Conservation (phyloP, 2,797 vertebrate species). For the Phrynocephalus forsythii region DNA sequence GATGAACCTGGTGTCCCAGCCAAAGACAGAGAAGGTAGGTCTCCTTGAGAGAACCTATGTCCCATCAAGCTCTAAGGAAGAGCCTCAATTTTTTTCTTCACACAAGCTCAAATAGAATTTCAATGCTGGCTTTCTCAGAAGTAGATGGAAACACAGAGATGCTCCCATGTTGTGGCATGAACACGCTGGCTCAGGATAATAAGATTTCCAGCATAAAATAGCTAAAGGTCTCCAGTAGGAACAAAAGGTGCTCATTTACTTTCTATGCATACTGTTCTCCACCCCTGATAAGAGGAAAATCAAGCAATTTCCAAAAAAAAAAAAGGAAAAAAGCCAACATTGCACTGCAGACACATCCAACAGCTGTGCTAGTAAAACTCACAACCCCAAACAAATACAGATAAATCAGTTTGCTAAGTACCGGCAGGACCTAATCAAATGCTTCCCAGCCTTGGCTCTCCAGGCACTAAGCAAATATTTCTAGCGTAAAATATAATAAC, state of each 20-base stretch:
- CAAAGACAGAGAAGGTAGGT: too few species aligned
- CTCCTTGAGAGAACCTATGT: too few species aligned
- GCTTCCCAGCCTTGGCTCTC: conserved; percentile 36
- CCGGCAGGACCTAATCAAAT: conserved; percentile 20
- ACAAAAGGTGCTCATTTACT: not conserved
- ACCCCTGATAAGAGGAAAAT: not conserved
- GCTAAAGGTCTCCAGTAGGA: not conserved
- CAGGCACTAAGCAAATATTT: conserved; percentile 22
- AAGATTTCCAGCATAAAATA: not conserved
- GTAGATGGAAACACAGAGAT: not conserved
- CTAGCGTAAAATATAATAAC: conserved; percentile 3
- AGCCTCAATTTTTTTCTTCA: too few species aligned
- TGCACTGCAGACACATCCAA: conserved; percentile 2
- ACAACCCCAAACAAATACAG: conserved; percentile 4
- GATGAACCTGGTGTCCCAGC: too few species aligned
- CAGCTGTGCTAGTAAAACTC: conserved; percentile 32
- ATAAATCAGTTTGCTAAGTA: conserved; percentile 40
- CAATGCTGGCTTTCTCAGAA: too few species aligned
- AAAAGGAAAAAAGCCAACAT: not conserved
- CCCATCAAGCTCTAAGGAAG: too few species aligned
- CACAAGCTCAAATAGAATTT: too few species aligned
- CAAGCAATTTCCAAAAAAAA: not conserved
- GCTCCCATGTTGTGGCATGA: not conserved
- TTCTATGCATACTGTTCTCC: not conserved
- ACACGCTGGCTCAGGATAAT: not conserved